These are phyloP conservation scores for Enteromius fasciolatus DNA, from an alignment of 2,797 vertebrate genomes.

Conservation along the genomic window DNA sequence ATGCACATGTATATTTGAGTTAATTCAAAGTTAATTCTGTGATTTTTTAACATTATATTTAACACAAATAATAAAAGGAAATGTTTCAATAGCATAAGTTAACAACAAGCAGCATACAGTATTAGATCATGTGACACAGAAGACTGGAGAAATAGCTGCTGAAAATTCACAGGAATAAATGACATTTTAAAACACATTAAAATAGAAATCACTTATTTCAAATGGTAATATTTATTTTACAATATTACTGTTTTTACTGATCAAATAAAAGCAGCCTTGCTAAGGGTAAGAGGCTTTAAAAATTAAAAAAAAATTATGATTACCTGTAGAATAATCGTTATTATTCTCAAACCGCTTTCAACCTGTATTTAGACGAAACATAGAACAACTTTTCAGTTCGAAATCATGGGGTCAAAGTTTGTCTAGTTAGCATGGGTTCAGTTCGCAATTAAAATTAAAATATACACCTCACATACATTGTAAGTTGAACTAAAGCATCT, in stretches of 20 bases:
- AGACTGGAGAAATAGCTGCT: neutral
- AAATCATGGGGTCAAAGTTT: neutral
- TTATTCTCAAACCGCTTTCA: neutral
- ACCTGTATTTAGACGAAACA: neutral
- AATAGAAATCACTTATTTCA: neutral
- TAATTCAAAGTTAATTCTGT: too few species aligned
- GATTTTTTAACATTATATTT: too few species aligned
- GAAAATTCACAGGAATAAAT: slow-evolving; percentile 5
- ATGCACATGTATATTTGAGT: too few species aligned
- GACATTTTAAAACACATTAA: neutral
- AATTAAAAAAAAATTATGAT: neutral
- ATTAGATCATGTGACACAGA: neutral
- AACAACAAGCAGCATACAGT: neutral
- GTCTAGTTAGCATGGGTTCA: neutral
- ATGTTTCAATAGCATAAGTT: neutral
- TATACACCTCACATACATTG: neutral
- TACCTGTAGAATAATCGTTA: neutral
- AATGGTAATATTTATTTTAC: neutral
- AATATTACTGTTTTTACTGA: neutral
- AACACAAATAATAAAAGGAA: neutral
- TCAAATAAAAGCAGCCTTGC: neutral
- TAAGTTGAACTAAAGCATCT: neutral
- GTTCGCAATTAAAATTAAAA: neutral
- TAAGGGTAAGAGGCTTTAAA: neutral
- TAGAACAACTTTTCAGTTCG: neutral